Evolutionary conservation across 2,797 vertebrate species (phyloP), one percentile per base, ranked within the genome.

Genomic region (Falco biarmicus): DNA sequence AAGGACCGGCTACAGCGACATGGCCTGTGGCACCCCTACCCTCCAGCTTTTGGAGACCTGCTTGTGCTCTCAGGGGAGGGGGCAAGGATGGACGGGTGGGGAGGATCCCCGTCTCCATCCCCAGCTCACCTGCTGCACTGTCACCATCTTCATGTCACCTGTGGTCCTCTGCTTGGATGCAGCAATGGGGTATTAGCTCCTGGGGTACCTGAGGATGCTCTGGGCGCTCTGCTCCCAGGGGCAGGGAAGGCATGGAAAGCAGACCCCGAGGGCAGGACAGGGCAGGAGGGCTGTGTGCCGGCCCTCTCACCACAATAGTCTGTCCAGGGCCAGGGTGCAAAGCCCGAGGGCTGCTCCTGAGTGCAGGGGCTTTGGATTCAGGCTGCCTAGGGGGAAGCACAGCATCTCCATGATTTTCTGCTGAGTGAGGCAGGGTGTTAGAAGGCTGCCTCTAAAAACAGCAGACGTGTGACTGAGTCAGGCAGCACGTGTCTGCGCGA

Each of bases 401-500:
- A 92, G 91, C 75, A 79, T 37, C 86, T 85, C 93, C 56, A 53
- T 50, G 32, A 18, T 6, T 84, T 90, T 93, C 45, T 83, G 89
- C 92, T 91, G 90, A 96, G 93, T 15, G 34, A 92, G 86, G 84
- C 86, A 92, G 93, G 71, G 86, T 50, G 94, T 90, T 66, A 77
- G 89, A 59, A 90, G 87, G 92, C 86, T 3, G 7, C 56, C 75
- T 94, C 93, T 95, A 95, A 96, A 96, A 96, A 87, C 95, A 92
- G 95, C 81, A 86, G 90, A 84, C 34, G 91, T 91, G 87, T 59
- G 85, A 95, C 84, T 96, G 96, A 96, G 87, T 97, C 96, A 96
- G 93, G 91, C 92, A 94, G 94, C 92, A 94, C 57, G 66, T 83
- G 95, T 80, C 80, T 79, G 89, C 1, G 53, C 9, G 32, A 89